These are phyloP conservation scores for Cyclina sinensis DNA, from an alignment of 1,140 invertebrate genomes.

Conservation along the genomic window DNA sequence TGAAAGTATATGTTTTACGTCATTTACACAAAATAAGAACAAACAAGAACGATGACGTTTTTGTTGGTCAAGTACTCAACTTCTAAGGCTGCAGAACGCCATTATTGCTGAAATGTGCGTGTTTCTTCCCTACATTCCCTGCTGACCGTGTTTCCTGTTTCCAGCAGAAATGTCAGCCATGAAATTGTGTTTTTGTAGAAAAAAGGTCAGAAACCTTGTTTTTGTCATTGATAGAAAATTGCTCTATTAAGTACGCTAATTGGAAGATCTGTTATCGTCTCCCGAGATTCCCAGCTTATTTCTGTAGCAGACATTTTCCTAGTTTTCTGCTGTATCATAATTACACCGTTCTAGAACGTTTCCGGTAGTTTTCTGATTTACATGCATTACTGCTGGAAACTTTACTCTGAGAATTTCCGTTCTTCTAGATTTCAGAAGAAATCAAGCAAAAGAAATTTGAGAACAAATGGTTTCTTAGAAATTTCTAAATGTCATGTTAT, in stretches of 20 bases:
- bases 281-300: neutral
- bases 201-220: neutral
- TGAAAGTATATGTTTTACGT: neutral
- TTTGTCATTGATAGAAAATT: neutral
- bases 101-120: too few relatives aligned
- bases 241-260: too few relatives aligned
- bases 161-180: neutral
- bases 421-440: neutral
- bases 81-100: too few relatives aligned
- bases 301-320: neutral
- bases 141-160: slow-evolving; percentile 4
- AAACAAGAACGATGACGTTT: neutral
- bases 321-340: neutral
- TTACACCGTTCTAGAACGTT: neutral
- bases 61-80: neutral
- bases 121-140: neutral
- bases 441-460: neutral
- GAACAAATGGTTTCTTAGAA: neutral
- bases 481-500: neutral
- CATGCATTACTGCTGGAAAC: neutral
- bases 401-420: neutral
- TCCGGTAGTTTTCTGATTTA: neutral
- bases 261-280: too few relatives aligned
- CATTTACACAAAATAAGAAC: neutral
- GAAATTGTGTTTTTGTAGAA: neutral